Percentiles rank a stretch among this genome's conserved stretches.
phyloP scores from a whole-genome alignment of 2,113 vertebrate species.

The Chroicocephalus ridibundus region DNA sequence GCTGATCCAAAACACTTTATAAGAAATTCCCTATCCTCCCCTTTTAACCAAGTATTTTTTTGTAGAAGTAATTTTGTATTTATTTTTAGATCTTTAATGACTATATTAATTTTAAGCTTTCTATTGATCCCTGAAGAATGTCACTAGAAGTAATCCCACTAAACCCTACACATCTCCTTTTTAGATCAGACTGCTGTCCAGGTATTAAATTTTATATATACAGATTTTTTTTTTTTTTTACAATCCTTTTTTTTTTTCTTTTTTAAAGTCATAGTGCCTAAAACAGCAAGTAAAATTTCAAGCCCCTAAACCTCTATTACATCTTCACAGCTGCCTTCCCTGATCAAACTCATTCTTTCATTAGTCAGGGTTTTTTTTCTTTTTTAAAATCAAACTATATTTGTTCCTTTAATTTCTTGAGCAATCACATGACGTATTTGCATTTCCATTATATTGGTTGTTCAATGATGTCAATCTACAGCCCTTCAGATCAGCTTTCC shows the following conservation, averaged over 20 bases:
- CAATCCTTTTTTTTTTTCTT: neutral
- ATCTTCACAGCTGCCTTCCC: neutral
- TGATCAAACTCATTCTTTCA: neutral
- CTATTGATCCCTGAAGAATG: neutral
- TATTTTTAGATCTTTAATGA: neutral
- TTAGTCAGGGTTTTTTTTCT: neutral
- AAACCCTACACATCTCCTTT: neutral
- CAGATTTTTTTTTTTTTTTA: neutral
- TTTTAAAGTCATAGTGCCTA: neutral
- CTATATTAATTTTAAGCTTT: neutral
- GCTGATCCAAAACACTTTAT: neutral
- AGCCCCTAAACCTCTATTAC: neutral
- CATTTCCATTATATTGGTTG: neutral
- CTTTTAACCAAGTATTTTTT: neutral
- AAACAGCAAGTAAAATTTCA: neutral
- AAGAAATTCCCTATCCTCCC: neutral
- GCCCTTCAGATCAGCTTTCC: neutral
- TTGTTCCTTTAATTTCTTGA: neutral
- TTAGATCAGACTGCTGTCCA: neutral
- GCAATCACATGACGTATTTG: neutral
- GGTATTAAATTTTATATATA: neutral
- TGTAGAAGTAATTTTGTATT: neutral
- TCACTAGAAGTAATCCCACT: neutral
- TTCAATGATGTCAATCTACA: neutral
- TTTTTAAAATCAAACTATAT: neutral